Base-by-base conservation (phyloP, 2,113 vertebrate species). In the Pithys albifrons region DNA sequence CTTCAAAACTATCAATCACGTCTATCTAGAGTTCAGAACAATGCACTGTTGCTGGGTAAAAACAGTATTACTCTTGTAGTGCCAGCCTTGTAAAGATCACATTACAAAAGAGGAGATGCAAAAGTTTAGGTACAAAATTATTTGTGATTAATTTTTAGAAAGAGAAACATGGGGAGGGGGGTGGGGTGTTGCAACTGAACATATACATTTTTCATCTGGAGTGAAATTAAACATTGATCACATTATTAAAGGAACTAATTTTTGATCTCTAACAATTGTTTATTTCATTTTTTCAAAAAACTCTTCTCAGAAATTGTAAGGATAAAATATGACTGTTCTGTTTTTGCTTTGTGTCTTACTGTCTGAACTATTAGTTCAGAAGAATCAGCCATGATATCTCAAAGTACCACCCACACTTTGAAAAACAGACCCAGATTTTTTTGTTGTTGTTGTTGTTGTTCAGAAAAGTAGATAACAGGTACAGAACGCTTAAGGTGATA, bases 281-380 rank as follows among this genome's bases (percentile, higher is more conserved):
- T 83, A 35, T 66, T 69, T 73, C 19, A 67, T 17, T 66, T 69
- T 89, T 82, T 70, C 19, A 70, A 81, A 96, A 83, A 67, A 33
- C 25, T 57, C 48, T 89, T 91, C 67, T 48, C 78, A 91, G 67
- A 90, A 91, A 73, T 4, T 5, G 3, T 89, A 54, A 29, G 73
- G 49, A 73, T 55, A 88, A 89, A 86, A 75, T 78, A 78, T 37
- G 25, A 67, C 43, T 61, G 3, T 77, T 88, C 13, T 43, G 18
- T 8, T 84, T 84, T 79, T 86, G 12, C 24, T 92, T 74, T 94
- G 10, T 69, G 45, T 88, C 35, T 74, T 76, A 43, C 25, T 84
- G 7, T 54, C 28, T 81, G 61, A 84, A 69, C 28, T 84, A 19
- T 12, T 49, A 61, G n/a, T 41, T 95, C 52, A 87, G 54, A 64